These are phyloP conservation scores for Leptura quadrifasciata DNA, from an alignment of 2,888 invertebrate species.

Conservation along the genomic window DNA sequence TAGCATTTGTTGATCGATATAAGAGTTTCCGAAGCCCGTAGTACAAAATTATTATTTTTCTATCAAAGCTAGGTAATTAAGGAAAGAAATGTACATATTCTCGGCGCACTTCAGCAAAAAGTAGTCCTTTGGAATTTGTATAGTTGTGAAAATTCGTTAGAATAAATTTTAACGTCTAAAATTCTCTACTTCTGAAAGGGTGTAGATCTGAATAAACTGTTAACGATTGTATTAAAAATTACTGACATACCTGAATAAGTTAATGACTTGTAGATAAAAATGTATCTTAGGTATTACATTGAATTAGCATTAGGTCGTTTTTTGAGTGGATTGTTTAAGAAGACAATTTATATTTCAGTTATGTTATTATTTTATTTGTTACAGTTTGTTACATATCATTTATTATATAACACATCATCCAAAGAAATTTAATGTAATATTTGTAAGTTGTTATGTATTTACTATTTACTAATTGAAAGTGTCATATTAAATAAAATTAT, in stretches of 20 bases:
- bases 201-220: slow-evolving; percentile 18
- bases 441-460: slow-evolving; percentile 51
- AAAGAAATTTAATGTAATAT: slow-evolving; percentile 50
- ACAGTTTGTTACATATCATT: slow-evolving; percentile 52
- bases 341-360: slow-evolving; percentile 30
- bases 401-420: slow-evolving; percentile 48
- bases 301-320: slow-evolving; percentile 19
- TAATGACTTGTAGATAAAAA: slow-evolving; percentile 33
- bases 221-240: slow-evolving; percentile 8
- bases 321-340: slow-evolving; percentile 43
- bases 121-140: slow-evolving; percentile 37
- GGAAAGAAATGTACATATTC: slow-evolving; percentile 16
- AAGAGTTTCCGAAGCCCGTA: slow-evolving; percentile 1
- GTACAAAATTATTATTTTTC: slow-evolving; percentile 43
- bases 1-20: neutral
- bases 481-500: slow-evolving; percentile 52
- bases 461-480: slow-evolving; percentile 52
- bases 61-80: slow-evolving; percentile 14
- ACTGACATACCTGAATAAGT: slow-evolving; percentile 36
- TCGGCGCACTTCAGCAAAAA: slow-evolving; percentile 5
- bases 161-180: slow-evolving; percentile 10
- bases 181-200: slow-evolving; percentile 19
- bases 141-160: slow-evolving; percentile 18
- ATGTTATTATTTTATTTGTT: slow-evolving; percentile 39
- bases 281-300: slow-evolving; percentile 23